Evolutionary conservation across 2,888 invertebrate genomes (phyloP), one percentile per base, ranked within the genome.

Genomic region (Erebia aethiops): DNA sequence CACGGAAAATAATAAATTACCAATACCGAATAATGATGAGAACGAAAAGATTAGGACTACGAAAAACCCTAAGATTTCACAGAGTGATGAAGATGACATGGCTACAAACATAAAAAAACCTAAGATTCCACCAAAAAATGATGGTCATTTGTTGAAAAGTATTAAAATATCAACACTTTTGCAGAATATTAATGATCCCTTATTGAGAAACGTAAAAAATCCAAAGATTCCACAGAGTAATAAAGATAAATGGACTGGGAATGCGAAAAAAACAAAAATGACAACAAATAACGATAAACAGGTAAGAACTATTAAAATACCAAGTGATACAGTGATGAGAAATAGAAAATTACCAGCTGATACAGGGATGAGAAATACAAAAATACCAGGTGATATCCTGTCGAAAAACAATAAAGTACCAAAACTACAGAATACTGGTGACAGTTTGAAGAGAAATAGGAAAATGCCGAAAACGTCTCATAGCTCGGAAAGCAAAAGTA

Each of bases 121-220:
- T 13, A 58, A 35, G 26, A 35, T 35, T 35, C 35, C 57, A 5
- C n/a, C 13, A n/a, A 35, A 2, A 0, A 54, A 9, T 9, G 18
- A 18, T 10, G 4, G 18, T 11, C 18, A 2, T 4, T 71, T 74
- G 10, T n/a, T 60, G 13, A 63, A 54, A 60, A 65, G n/a, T 76
- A 79, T 11, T 70, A 75, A 7, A 78, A 80, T 16, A 75, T 58
- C 64, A n/a, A 16, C n/a, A 60, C 7, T 21, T 18, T 54, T 54
- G 18, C 54, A 54, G 0, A 54, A 18, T 14, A 35, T 35, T 9
- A n/a, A 35, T 11, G 2, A 35, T 8, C 26, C 14, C 1, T 21
- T 57, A 14, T 14, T n/a, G n/a, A 35, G 2, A 35, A 35, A 57
- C 14, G 13, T 35, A 3, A 58, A 58, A 13, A 58, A 14, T 1